Conservation (phyloP, 2,797 vertebrate genomes). For the Lepus oiostolus region DNA sequence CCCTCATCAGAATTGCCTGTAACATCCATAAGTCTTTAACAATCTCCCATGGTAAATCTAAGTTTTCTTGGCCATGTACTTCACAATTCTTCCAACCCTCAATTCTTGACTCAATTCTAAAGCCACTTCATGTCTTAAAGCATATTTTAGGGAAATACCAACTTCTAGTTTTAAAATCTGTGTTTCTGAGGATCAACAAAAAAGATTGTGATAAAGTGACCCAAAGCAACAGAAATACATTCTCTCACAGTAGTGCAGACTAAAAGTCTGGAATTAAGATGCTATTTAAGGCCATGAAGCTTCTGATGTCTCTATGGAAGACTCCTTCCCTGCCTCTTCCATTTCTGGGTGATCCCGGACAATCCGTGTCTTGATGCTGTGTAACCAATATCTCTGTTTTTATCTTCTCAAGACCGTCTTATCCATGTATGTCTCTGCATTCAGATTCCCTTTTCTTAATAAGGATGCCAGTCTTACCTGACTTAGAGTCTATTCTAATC, state of each 20-base stretch:
- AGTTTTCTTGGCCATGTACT: background rate
- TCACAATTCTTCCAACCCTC: background rate
- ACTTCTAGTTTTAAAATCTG: background rate
- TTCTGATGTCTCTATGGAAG: background rate
- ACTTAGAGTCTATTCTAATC: background rate
- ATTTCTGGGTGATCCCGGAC: background rate
- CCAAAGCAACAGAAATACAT: background rate
- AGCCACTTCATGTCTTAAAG: background rate
- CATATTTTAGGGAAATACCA: background rate
- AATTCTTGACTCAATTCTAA: background rate
- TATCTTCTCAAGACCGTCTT: background rate
- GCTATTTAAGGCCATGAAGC: background rate
- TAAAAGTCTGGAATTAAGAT: background rate
- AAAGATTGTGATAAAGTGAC: background rate
- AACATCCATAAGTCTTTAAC: background rate
- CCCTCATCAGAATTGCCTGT: background rate
- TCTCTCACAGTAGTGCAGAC: background rate
- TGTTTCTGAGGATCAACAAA: background rate
- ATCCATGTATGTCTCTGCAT: background rate
- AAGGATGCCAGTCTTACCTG: background rate
- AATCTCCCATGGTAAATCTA: background rate
- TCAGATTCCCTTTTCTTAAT: background rate
- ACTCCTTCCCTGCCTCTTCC: background rate
- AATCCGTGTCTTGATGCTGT: background rate
- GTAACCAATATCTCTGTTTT: background rate